A percentile compares a stretch with the other conserved stretches of the same genome.
These are phyloP conservation scores for Drosophila acutilabella DNA, from an alignment of 2,888 invertebrate genomes.

Conservation along the genomic window DNA sequence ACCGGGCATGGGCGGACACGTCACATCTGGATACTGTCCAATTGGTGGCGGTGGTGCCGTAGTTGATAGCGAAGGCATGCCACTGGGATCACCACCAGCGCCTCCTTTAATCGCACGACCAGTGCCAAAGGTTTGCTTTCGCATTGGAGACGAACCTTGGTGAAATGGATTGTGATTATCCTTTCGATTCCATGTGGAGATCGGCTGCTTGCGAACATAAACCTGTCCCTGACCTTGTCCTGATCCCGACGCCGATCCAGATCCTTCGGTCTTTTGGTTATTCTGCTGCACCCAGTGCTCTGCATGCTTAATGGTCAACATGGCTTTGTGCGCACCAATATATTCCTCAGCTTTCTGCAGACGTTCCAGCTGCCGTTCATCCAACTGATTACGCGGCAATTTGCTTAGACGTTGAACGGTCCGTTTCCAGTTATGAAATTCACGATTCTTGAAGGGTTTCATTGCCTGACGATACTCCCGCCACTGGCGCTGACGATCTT, in stretches of 20 bases:
- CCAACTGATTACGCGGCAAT: slow-evolving; percentile 60
- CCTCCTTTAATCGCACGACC: slow-evolving; percentile 73
- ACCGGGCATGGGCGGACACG: slow-evolving; percentile 3
- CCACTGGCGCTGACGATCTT: slow-evolving; percentile 76
- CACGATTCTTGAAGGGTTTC: slow-evolving; percentile 82
- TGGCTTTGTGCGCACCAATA: slow-evolving; percentile 70
- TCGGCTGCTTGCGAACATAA: slow-evolving; percentile 53
- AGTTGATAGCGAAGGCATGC: slow-evolving; percentile 20
- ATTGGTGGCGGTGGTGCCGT: slow-evolving; percentile 23
- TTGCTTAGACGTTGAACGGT: slow-evolving; percentile 78
- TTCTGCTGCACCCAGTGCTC: slow-evolving; percentile 75
- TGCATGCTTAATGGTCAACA: slow-evolving; percentile 72
- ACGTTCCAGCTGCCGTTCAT: slow-evolving; percentile 70
- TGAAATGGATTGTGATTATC: slow-evolving; percentile 33
- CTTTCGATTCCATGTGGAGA: slow-evolving; percentile 45
- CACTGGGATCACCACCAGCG: slow-evolving; percentile 15
- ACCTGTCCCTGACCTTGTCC: slow-evolving; percentile 47
- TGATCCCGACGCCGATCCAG: neutral
- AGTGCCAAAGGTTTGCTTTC: slow-evolving; percentile 49
- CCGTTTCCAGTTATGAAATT: slow-evolving; percentile 78
- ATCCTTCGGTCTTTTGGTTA: slow-evolving; percentile 13
- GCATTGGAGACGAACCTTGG: slow-evolving; percentile 7
- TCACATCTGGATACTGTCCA: slow-evolving; percentile 32
- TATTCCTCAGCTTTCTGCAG: slow-evolving; percentile 72
- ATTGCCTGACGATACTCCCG: slow-evolving; percentile 78